Base-by-base conservation (phyloP, 2,113 vertebrate genomes). In the Azemiops feae region DNA sequence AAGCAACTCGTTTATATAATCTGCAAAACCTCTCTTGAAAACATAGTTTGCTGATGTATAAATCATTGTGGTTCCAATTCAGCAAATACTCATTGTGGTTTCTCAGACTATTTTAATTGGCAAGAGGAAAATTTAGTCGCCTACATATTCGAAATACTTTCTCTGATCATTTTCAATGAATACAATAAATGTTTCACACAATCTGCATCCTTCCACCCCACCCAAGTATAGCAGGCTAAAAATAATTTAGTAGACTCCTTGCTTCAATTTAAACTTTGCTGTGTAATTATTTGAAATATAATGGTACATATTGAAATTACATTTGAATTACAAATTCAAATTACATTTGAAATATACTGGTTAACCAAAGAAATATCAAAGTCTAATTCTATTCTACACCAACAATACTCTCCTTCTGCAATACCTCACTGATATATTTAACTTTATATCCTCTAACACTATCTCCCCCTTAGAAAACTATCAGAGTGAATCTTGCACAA, bases 11-110 rank as follows among this genome's bases (percentile, higher is more conserved):
- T 96, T 81, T 94, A 93, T 52, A 90, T 94, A 97, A 57, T 27
- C 95, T 94, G 60, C 10, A 89, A 90, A 88, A 14, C 22, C 93
- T 85, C 43, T 94, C 94, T 93, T 90, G 87, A 95, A 95, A 95
- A 93, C 11, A 81, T 6, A 89, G 92, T 89, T 93, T 93, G 8
- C 7, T 23, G 47, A 95, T 90, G 91, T 1, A 89, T 30, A 90
- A 91, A 58, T 93, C 85, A 91, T 53, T 95, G 85, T 69, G 55
- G 5, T 89, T 47, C 9, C 43, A 95, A 58, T 30, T 91, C 20
- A 91, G n/a, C 50, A 88, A 90, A 12, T 14, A 12, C 30, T 91
- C 95, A 94, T 89, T 91, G 89, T 91, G 86, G 86, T 81, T 91
- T 52, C 91, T 95, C 30, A 87, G 47, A 88, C 86, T 94, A 92